Conservation (phyloP, 2,888 invertebrate species). For the Mystacides longicornis region DNA sequence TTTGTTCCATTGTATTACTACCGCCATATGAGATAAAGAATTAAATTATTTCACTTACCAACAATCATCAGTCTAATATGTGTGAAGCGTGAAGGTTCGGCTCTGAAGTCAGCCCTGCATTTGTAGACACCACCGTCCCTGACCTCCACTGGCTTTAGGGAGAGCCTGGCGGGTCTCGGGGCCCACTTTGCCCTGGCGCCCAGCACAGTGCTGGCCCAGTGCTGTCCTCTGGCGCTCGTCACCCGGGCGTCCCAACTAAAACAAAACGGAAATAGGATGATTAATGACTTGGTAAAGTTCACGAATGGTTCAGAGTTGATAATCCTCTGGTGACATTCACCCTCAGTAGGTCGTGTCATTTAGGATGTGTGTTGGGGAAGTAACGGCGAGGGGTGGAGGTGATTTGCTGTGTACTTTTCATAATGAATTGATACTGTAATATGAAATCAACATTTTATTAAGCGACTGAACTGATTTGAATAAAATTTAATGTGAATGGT, state of each 20-base stretch:
- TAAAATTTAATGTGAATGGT: too few relatives aligned
- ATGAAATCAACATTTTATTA: too few relatives aligned
- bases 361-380: too few relatives aligned
- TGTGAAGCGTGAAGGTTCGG: conserved; percentile 22
- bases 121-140: conserved; percentile 50
- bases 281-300: conserved; percentile 2
- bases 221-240: conserved; percentile 35
- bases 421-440: too few relatives aligned
- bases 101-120: conserved; percentile 40
- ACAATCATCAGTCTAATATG: conserved; percentile 18
- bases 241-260: conserved; percentile 23
- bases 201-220: conserved; percentile 45
- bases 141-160: conserved; percentile 42
- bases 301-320: background rate
- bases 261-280: background rate
- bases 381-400: too few relatives aligned
- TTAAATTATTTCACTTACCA: conserved; percentile 12
- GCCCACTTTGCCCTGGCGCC: conserved; percentile 41
- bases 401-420: too few relatives aligned
- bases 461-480: too few relatives aligned
- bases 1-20: background rate
- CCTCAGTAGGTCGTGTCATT: too few relatives aligned
- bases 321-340: too few relatives aligned
- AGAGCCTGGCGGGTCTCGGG: conserved; percentile 39
- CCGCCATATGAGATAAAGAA: background rate